Base-by-base conservation (phyloP, 2,888 invertebrate genomes). In the Eupelmus urozonus region DNA sequence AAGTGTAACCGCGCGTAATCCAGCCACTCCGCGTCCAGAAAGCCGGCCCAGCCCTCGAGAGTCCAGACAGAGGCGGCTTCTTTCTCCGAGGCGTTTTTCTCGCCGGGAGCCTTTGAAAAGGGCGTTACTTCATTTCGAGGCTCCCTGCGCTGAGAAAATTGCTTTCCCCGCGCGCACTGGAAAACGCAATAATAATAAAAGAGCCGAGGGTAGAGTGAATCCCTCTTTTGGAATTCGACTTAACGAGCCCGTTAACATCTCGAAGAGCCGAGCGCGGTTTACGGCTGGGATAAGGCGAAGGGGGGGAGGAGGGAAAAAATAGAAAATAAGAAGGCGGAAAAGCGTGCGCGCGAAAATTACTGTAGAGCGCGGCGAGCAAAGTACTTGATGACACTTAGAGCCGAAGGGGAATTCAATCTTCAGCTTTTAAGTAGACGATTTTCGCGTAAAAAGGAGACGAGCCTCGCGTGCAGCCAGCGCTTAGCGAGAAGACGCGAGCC, bases 291-390 rank as follows among this genome's bases (percentile, higher is more conserved):
- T 3, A 40, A 29, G 70, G 60, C 1, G 27, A 25, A 9, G 45
- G 59, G 11, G 27, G 59, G n/a, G 51, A 49, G 42, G n/a, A 45
- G 13, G 9, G 20, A n/a, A n/a, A 49, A 49, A 49, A n/a, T 16
- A 49, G 16, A n/a, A 49, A 49, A 49, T 3, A 60, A 34, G 13
- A 34, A 60, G 16, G 20, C 29, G 25, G 49, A 73, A 60, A 63
- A 13, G 40, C 7, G 42, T 49, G 57, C 69, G 63, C 65, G 53
- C 51, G 67, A 78, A 78, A 78, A 78, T 74, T 74, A 65, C 69
- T 57, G 85, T n/a, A n/a, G n/a, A 34, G 34, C 34, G 66, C 72
- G 29, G 70, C 49, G 70, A 78, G 75, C 70, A 75, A 78, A 75
- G 78, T 75, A 78, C 65, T 70, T 70, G 78, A 75, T 75, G 78